Evolutionary conservation across 1,140 invertebrate species (phyloP), one percentile per base, ranked within the genome.

Genomic region (Laupala kohalensis): DNA sequence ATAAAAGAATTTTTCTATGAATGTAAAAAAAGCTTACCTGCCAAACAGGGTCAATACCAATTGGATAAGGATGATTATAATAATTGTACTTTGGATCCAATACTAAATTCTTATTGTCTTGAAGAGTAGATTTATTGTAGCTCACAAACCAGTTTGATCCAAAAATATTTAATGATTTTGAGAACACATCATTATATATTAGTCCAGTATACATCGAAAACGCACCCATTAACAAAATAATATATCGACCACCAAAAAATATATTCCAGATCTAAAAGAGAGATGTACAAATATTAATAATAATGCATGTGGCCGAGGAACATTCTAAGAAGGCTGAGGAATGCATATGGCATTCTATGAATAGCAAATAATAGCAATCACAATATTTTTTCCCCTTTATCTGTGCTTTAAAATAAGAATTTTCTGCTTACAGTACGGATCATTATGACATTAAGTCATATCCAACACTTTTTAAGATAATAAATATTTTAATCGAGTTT

Each of bases 121-220:
- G 74, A 2, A 89, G 76, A 0, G 84, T 86, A 0, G 81, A 81
- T 69, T 76, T 77, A 76, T 87, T 83, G 75, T 87, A 86, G 72
- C 85, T 82, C 25, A 85, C 79, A 15, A 79, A 78, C 96, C 96
- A 99, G 75, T 91, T 86, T 0, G 94, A 95, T 2, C 95, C 95
- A 84, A 99, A 99, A 30, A 99, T 84, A 79, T 99, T 99, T 5
- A 99, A 78, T 4, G 95, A 94, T 80, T 98, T 99, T 12, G 96
- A 95, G 83, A 99, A 99, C 6, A 96, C 85, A 80, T 99, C 98
- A 81, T 99, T 99, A 84, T 99, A 99, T 72, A 99, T 95, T 0
- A 99, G 78, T 2, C 97, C 97, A 19, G 97, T 97, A 83, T 99
- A 99, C 83, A 99, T 96, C 0, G 96, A 98, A 81, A 99, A 99